phyloP scores from a whole-genome alignment of 2,888 invertebrate species.

The Amiota minor region DNA sequence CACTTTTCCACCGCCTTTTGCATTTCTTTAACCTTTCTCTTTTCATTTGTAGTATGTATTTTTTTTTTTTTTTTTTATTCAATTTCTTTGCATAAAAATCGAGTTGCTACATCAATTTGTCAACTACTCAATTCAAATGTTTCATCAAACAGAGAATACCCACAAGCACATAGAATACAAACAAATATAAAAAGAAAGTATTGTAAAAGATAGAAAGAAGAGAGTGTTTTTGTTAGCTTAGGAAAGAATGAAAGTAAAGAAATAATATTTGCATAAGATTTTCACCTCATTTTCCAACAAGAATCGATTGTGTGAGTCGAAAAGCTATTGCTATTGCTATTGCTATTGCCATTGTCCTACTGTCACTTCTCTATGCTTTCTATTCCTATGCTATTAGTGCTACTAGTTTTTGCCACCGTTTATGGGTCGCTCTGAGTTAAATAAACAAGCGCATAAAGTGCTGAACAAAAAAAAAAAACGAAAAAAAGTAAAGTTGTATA shows the following conservation, averaged over 20 bases:
- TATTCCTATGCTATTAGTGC: too few relatives aligned
- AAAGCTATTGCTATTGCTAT: slow-evolving; percentile 33
- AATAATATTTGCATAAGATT: slow-evolving; percentile 62
- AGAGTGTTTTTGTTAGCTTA: slow-evolving; percentile 18
- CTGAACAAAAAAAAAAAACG: neutral
- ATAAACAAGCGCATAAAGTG: slow-evolving; percentile 44
- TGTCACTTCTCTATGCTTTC: too few relatives aligned
- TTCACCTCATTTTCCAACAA: slow-evolving; percentile 37
- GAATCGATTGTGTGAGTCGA: slow-evolving; percentile 31
- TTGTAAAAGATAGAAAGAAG: slow-evolving; percentile 36
- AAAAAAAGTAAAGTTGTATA: slow-evolving; percentile 4
- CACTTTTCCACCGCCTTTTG: too few relatives aligned
- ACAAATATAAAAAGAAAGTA: neutral
- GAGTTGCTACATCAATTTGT: slow-evolving; percentile 5
- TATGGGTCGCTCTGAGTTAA: slow-evolving; percentile 36
- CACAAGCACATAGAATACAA: slow-evolving; percentile 31
- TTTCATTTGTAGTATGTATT: slow-evolving; percentile 19
- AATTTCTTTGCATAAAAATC: neutral
- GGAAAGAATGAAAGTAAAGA: slow-evolving; percentile 45
- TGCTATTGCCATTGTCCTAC: neutral
- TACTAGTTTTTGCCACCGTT: slow-evolving; percentile 1
- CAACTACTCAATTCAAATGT: slow-evolving; percentile 47
- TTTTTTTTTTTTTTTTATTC: neutral
- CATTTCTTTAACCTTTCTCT: too few relatives aligned
- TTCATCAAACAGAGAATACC: slow-evolving; percentile 40